A percentile compares a stretch with the other conserved stretches of the same genome.
phyloP scores from a whole-genome alignment of 2,113 vertebrate genomes.

The Leucopternis melanops region DNA sequence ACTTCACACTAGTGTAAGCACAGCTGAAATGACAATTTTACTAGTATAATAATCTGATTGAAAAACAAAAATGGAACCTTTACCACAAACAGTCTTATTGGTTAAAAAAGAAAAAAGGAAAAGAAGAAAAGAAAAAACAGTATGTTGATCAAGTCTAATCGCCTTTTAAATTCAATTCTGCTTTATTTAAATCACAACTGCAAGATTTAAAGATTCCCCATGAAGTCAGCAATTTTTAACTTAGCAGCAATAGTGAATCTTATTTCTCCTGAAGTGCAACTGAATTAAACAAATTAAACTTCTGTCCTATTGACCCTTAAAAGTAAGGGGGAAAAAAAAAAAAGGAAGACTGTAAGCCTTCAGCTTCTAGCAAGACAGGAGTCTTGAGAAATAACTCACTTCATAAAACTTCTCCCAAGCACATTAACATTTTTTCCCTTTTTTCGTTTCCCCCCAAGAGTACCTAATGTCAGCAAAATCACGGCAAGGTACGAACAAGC shows the following conservation, averaged over 20 bases:
- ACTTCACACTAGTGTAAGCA: neutral
- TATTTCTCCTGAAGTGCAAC: neutral
- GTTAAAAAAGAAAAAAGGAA: neutral
- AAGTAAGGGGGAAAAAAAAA: neutral
- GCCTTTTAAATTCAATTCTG: neutral
- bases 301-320: neutral
- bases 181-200: neutral
- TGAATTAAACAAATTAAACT: neutral
- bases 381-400: neutral
- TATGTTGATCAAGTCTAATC: neutral
- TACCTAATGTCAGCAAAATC: neutral
- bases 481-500: neutral
- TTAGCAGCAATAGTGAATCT: neutral
- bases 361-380: neutral
- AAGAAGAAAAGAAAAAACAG: accelerated
- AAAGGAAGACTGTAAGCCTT: neutral
- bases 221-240: neutral
- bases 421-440: neutral
- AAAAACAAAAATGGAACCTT: neutral
- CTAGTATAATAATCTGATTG: neutral
- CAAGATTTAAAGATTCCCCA: neutral
- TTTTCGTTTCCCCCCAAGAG: neutral
- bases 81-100: neutral
- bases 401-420: neutral
- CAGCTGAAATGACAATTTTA: neutral